Percentiles rank a stretch among this genome's conserved stretches.
Evolutionary conservation across 1,140 invertebrate species (phyloP).

Genomic region (Panagrolaimus sp.): DNA sequence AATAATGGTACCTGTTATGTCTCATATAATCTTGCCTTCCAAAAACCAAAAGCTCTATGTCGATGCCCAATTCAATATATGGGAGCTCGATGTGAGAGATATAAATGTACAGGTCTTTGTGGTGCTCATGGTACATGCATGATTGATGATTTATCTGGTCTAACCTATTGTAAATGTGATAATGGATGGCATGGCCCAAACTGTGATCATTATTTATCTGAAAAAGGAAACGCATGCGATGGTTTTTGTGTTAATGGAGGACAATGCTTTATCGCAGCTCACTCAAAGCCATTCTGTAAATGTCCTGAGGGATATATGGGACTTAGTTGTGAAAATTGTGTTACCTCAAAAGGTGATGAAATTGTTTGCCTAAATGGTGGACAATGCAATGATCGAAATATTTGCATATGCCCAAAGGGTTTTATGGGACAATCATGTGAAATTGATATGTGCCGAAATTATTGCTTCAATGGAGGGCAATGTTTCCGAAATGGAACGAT

Average conservation of each 20-base stretch:
- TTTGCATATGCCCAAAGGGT: not conserved
- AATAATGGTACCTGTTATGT: not conserved
- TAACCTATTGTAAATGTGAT: constrained; percentile 5
- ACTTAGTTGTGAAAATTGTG: not conserved
- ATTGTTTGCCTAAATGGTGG: not conserved
- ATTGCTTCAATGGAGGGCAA: not conserved
- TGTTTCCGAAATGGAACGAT: not conserved
- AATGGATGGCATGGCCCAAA: not conserved
- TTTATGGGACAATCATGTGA: not conserved
- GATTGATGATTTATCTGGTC: not conserved
- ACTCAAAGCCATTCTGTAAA: not conserved
- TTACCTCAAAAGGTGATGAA: not conserved
- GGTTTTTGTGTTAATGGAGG: not conserved
- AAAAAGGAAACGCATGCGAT: not conserved
- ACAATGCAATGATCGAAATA: not conserved
- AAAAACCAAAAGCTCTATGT: not conserved
- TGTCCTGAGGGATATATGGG: not conserved
- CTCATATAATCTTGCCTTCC: not conserved
- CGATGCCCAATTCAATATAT: not conserved
- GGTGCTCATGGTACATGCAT: not conserved
- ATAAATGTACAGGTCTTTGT: constrained; percentile 4
- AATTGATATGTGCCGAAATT: not conserved
- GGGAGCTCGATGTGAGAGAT: not conserved
- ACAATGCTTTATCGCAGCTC: not conserved
- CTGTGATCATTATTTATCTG: not conserved